Evolutionary conservation across 2,113 vertebrate species (phyloP).

Genomic region (Hiodon tergisus): DNA sequence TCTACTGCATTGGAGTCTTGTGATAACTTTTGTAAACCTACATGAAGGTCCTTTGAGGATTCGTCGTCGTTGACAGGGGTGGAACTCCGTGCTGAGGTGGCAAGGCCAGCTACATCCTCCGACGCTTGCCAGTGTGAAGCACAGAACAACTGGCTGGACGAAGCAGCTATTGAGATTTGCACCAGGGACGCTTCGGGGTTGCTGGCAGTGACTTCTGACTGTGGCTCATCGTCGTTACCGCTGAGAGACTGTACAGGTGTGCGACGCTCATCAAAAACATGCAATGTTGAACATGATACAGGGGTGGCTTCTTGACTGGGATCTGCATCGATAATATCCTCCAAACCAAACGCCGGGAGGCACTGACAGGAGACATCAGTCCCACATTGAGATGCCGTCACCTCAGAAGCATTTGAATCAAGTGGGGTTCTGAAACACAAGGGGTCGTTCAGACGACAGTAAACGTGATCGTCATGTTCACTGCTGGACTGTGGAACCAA

Average conservation of each 20-base stretch:
- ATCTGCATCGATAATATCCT: not conserved
- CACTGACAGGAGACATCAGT: conserved; percentile 14
- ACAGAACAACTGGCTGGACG: not conserved
- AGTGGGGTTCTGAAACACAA: not conserved
- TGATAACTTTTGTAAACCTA: not conserved
- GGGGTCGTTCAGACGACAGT: conserved; percentile 1
- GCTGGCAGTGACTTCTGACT: not conserved
- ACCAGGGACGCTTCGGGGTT: not conserved
- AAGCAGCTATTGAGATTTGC: not conserved
- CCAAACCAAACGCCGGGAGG: conserved; percentile 13
- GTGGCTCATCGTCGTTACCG: not conserved
- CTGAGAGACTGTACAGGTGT: not conserved
- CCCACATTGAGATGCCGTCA: not conserved
- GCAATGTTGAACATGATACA: not conserved
- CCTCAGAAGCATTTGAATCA: not conserved
- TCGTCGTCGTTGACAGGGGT: not conserved
- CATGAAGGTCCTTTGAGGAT: not conserved
- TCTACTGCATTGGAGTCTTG: conserved; percentile 22
- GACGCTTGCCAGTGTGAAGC: not conserved
- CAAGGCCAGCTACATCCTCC: not conserved
- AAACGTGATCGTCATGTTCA: conserved; percentile 19
- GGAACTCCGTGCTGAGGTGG: not conserved
- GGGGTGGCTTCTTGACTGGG: not conserved
- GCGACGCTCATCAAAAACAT: not conserved
- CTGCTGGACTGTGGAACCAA: not conserved